Base-by-base conservation (phyloP, 2,113 vertebrate genomes). In the Acrocephalus arundinaceus region DNA sequence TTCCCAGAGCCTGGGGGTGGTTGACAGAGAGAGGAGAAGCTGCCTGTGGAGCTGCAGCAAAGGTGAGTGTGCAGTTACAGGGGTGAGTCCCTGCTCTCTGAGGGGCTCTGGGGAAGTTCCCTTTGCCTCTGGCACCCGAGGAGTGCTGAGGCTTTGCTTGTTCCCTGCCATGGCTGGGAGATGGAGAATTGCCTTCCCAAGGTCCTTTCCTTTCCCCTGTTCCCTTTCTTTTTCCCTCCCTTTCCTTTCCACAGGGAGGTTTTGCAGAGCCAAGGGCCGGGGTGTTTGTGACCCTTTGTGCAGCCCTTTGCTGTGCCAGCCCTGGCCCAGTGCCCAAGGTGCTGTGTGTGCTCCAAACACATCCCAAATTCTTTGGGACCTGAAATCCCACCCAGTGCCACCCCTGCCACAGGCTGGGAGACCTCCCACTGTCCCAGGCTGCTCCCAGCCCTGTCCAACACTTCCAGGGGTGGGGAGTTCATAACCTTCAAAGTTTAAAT, bases 301-400 rank as follows among this genome's bases (percentile, higher is more conserved):
- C 58, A 80, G 27, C 41, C 5, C 2, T 63, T 41, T 74, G 23
- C 61, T 23, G 6, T 51, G 25, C 21, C 75, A 2, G 6, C 49
- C 67, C 46, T 7, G 8, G n/a, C 62, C 58, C 52, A 13, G 43
- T 70, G 46, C 33, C n/a, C 27, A 1, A 24, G 37, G 46, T 8
- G 37, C 67, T 39, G 15, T 3, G 13, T 9, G 19, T 10, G 41
- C 52, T 39, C 48, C 73, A 24, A 3, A 33, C 6, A 35, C 4
- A 11, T 9, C 39, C 51, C 43, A 39, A n/a, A 4, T 7, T 17
- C 5, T 48, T 58, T 39, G 52, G 43, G 23, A 18, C 23, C 28
- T 6, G 0, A 15, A 85, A 65, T 1, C n/a, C 3, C 41, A 4
- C 1, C 49, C 23, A 7, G 9, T 12, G 2, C 28, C 81, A 55